Base-by-base conservation (phyloP, 2,888 invertebrate genomes). In the Arctia plantaginis region DNA sequence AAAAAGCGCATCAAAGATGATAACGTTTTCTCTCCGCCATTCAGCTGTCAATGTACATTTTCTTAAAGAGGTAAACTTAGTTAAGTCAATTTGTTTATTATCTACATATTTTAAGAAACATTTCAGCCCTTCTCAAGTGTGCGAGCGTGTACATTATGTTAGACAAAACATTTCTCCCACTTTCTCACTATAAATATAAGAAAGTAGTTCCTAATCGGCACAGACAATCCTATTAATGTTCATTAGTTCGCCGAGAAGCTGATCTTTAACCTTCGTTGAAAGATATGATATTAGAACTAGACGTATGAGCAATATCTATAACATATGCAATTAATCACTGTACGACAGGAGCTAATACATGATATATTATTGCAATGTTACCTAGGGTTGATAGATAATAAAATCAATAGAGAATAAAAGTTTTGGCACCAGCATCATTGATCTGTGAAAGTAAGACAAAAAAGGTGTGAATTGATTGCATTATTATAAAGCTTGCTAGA, bases 321-420 rank as follows among this genome's bases (percentile, higher is more conserved):
- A 69, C 55, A 15, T 55, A 66, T 66, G 68, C 75, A 81, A 82
- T 85, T 86, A 85, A 86, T 85, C 83, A 81, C 59, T 13, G 41
- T 66, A 51, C 18, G 78, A 76, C 80, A 75, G 80, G 73, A 77
- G 79, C 75, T 75, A 72, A 77, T 79, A 77, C 72, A 75, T 51
- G 75, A 69, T 13, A 66, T 47, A 74, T 71, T 71, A 77, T 71
- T 67, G 71, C 68, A 44, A 59, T 73, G 66, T 73, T 39, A 20
- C 30, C n/a, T 77, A 83, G 83, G 83, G 85, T 44, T 83, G 72
- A 3, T 55, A 72, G 51, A 18, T 10, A 44, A 59, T 27, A 8
- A 7, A 55, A 33, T 59, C 1, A 59, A 39, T n/a, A 13, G 33
- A 55, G n/a, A 15, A 27, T 30, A 12, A 3, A 27, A 27, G 27